Conservation (phyloP, 1,140 invertebrate species). For the Venustaconcha ellipsiformis region DNA sequence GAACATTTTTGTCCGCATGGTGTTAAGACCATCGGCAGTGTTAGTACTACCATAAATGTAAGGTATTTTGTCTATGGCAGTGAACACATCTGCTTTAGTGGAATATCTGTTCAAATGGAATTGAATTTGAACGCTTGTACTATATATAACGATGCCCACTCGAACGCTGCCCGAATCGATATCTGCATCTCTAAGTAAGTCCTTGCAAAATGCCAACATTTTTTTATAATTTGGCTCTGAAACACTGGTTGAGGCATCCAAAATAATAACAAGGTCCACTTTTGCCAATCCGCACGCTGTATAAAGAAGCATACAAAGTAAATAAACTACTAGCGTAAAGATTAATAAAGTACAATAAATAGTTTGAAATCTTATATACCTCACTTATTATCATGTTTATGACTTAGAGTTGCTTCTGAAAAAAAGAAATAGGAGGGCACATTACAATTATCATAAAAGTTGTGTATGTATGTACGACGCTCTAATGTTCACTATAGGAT, state of each 20-base stretch:
- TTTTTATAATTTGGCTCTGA: constrained; percentile 45
- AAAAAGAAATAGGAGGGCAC: neutral
- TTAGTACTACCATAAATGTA: constrained; percentile 59
- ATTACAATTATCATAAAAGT: neutral
- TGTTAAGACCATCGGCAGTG: constrained; percentile 49
- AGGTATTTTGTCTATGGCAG: constrained; percentile 48
- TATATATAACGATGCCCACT: constrained; percentile 55
- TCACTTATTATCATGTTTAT: neutral
- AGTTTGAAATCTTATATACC: neutral
- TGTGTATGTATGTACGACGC: neutral
- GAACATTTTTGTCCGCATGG: constrained; percentile 53
- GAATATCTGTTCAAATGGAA: constrained; percentile 48
- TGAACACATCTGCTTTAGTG: constrained; percentile 35
- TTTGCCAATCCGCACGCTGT: constrained; percentile 30
- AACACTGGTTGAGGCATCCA: constrained; percentile 57
- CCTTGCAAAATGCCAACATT: constrained; percentile 50
- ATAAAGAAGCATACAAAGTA: neutral
- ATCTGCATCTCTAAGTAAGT: constrained; percentile 45
- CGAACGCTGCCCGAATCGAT: constrained; percentile 51
- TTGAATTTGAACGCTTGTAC: constrained; percentile 43
- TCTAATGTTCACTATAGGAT: neutral
- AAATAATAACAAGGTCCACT: constrained; percentile 48
- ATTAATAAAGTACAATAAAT: neutral
- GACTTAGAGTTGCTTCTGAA: neutral
- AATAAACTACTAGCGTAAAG: neutral